Conservation (phyloP, 2,113 vertebrate species). For the Pangasianodon hypophthalmus region DNA sequence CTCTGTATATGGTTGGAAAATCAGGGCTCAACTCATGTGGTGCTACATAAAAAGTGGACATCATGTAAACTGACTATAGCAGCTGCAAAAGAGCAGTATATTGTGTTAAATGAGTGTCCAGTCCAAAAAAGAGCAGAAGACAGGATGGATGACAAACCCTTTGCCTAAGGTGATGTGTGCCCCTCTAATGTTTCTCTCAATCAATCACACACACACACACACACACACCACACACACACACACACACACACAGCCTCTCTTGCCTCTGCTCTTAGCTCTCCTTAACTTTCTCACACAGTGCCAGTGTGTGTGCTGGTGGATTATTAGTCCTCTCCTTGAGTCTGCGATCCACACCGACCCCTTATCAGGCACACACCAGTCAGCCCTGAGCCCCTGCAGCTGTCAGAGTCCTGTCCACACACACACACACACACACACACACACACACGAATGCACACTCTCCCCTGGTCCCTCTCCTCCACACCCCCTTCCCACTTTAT, state of each 20-base stretch:
- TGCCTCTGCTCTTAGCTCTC: constrained; percentile 28
- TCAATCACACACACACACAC: constrained; percentile 21
- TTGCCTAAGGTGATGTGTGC: constrained; percentile 3
- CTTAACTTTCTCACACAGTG: constrained; percentile 36
- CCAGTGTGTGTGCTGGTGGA: constrained; percentile 66
- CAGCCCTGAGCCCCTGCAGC: constrained; percentile 79
- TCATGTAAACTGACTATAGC: not conserved
- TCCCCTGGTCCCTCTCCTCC: constrained; percentile 70
- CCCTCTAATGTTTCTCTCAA: not conserved
- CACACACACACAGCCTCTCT: constrained; percentile 10
- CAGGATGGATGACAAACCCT: not conserved
- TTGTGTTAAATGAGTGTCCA: not conserved
- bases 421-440: constrained; percentile 69
- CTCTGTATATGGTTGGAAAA: not conserved
- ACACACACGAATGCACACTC: constrained; percentile 68
- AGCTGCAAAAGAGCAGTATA: not conserved
- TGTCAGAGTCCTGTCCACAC: constrained; percentile 72
- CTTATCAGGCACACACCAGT: constrained; percentile 93
- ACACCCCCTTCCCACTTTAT: constrained; percentile 82
- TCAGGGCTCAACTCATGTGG: not conserved
- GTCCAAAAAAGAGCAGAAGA: not conserved
- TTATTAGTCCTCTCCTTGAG: constrained; percentile 76
- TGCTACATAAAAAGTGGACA: not conserved
- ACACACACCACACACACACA: constrained; percentile 19
- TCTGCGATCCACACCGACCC: constrained; percentile 77